Conservation (phyloP, 1,140 invertebrate species). For the Acromyrmex heyeri region DNA sequence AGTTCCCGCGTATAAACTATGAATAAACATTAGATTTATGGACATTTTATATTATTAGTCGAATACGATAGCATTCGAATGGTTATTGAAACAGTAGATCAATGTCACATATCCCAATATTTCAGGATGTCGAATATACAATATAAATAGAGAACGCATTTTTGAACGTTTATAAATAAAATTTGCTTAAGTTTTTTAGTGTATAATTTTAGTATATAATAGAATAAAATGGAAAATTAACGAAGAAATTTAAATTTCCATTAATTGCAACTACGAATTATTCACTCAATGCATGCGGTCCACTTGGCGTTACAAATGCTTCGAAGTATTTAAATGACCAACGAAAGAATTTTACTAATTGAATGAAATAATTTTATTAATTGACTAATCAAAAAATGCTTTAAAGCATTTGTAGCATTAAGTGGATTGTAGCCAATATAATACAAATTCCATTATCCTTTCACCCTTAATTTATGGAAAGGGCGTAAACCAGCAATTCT, state of each 20-base stretch:
- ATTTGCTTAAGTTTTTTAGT: neutral
- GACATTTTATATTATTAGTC: conserved; percentile 19
- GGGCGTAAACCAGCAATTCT: no score
- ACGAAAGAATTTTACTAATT: no score
- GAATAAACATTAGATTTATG: conserved; percentile 45
- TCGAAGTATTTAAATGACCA: no score
- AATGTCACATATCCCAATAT: neutral
- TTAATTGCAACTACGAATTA: neutral
- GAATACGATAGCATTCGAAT: neutral
- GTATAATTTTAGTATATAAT: neutral
- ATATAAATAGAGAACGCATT: neutral
- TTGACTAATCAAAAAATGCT: no score
- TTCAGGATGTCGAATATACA: neutral
- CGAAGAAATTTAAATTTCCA: neutral
- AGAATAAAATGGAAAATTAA: neutral
- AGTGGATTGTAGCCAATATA: no score
- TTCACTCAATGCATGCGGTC: neutral
- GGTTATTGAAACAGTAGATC: conserved; percentile 18
- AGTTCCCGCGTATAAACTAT: conserved; percentile 3
- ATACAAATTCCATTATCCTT: no score
- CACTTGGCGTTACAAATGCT: no score
- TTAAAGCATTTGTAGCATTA: no score
- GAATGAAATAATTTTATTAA: no score
- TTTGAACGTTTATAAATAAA: neutral
- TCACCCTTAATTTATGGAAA: no score